A percentile compares a stretch with the other conserved stretches of the same genome.
Conservation (phyloP, 2,797 vertebrate species). For the Streptopelia turtur region DNA sequence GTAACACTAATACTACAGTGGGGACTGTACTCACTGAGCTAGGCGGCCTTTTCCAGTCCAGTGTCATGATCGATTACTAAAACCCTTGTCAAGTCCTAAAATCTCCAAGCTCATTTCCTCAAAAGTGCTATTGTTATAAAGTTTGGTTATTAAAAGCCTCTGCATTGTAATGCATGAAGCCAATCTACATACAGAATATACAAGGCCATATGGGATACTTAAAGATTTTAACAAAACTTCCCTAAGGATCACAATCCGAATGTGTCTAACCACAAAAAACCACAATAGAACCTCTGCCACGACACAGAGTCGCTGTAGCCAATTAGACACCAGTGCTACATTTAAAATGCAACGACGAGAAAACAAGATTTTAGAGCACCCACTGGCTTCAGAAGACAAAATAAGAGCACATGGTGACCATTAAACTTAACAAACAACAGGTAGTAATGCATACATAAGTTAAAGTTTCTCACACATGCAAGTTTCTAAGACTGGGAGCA, state of each 20-base stretch:
- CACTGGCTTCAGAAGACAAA: not conserved
- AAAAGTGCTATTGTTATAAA: constrained; percentile 59
- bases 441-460: not conserved
- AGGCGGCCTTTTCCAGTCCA: constrained; percentile 58
- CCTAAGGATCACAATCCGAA: not conserved
- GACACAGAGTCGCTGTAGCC: not conserved
- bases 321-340: not conserved
- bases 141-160: constrained; percentile 22
- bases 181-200: not conserved
- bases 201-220: constrained; percentile 8
- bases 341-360: constrained; percentile 4
- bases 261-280: constrained; percentile 27
- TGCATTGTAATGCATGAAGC: not conserved
- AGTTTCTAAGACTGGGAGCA: not conserved
- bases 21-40: constrained; percentile 20
- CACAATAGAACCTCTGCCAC: constrained; percentile 50
- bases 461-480: not conserved
- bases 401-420: constrained; percentile 23
- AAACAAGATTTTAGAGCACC: not conserved
- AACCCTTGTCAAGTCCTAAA: constrained; percentile 27
- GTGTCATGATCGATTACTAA: not conserved
- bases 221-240: not conserved
- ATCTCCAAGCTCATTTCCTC: constrained; percentile 61
- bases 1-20: not conserved
- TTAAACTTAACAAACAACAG: not conserved